phyloP scores from a whole-genome alignment of 2,797 vertebrate genomes.

The Manis pentadactyla region DNA sequence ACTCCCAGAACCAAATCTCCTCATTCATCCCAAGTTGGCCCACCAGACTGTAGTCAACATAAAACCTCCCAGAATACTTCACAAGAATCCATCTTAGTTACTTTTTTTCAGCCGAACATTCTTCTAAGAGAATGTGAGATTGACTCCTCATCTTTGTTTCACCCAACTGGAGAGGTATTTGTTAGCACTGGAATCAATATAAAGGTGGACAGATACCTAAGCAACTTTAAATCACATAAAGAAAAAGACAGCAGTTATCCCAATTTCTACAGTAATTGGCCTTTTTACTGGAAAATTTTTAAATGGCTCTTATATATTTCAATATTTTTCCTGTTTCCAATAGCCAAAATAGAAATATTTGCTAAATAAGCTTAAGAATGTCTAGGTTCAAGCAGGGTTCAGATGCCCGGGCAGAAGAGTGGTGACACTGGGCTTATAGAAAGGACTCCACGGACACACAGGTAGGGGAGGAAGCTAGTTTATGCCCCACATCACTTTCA shows the following conservation, averaged over 20 bases:
- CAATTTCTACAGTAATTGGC: background rate
- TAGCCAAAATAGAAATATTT: background rate
- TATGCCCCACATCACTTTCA: background rate
- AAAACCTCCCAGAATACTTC: background rate
- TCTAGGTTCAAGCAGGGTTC: background rate
- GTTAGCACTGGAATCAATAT: background rate
- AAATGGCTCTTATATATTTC: background rate
- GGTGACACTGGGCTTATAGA: background rate
- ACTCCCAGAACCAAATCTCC: background rate
- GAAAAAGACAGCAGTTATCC: background rate
- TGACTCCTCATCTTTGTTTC: background rate
- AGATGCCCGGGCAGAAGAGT: background rate
- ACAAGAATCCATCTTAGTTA: background rate
- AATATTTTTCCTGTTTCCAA: background rate
- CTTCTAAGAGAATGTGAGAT: conserved; percentile 13
- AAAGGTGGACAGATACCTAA: background rate
- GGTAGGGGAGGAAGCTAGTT: too few relatives aligned
- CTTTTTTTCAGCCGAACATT: background rate
- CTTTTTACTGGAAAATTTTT: conserved; percentile 7
- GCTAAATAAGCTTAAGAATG: background rate
- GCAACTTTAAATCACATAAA: conserved; percentile 18
- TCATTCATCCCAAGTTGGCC: background rate
- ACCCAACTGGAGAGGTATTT: background rate
- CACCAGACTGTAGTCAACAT: rapidly evolving
- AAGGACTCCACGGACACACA: rapidly evolving